Conservation (phyloP, 2,113 vertebrate genomes). For the Psilopsiagon aymara region DNA sequence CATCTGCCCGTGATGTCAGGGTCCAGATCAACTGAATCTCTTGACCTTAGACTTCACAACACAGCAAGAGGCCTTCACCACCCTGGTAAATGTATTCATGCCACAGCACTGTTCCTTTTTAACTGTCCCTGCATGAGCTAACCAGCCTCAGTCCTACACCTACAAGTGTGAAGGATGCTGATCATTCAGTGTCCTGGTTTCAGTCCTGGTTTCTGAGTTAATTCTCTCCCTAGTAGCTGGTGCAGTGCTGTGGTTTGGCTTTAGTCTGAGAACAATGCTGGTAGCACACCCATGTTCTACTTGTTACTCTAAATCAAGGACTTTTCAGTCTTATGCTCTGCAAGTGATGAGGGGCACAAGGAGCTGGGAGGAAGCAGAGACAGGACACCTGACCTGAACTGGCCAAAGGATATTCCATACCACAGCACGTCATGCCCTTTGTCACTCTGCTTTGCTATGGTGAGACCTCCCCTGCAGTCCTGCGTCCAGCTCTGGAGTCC, state of each 20-base stretch:
- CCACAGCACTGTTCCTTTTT: background rate
- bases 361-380: background rate
- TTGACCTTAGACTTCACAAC: background rate
- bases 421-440: background rate
- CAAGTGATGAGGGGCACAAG: background rate
- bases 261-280: background rate
- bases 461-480: background rate
- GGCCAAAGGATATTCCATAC: background rate
- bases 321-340: background rate
- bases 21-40: too few species aligned
- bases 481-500: background rate
- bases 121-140: background rate
- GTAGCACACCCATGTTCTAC: background rate
- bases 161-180: rapidly evolving
- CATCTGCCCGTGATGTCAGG: background rate
- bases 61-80: background rate
- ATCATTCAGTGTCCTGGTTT: background rate
- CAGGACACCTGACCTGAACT: background rate
- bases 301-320: background rate
- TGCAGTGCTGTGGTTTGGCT: background rate
- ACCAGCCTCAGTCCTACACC: background rate
- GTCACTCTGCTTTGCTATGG: background rate
- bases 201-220: background rate
- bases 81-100: background rate
- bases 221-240: background rate